phyloP scores from a whole-genome alignment of 2,113 vertebrate genomes.

The Narcine bancroftii region DNA sequence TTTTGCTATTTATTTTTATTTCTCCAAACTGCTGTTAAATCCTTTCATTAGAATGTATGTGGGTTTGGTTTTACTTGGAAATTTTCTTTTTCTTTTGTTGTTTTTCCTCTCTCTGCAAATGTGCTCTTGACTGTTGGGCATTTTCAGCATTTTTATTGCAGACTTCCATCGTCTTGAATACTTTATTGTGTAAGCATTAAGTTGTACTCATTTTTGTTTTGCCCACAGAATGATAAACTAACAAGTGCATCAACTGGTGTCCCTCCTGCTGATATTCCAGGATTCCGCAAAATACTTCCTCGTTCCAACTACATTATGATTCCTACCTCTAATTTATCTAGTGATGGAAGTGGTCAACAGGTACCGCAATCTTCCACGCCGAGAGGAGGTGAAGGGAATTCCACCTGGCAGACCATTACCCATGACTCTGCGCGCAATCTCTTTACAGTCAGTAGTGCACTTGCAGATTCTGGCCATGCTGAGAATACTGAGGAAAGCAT shows the following conservation, averaged over 20 bases:
- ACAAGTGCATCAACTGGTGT: slow-evolving; percentile 51
- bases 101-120: not conserved
- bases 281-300: slow-evolving; percentile 93
- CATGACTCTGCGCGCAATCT: slow-evolving; percentile 53
- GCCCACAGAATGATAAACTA: slow-evolving; percentile 54
- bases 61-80: too few species aligned
- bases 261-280: slow-evolving; percentile 73
- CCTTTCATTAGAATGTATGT: too few species aligned
- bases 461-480: slow-evolving; percentile 48
- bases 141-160: too few species aligned
- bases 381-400: slow-evolving; percentile 48
- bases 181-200: not conserved
- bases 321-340: slow-evolving; percentile 63
- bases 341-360: slow-evolving; percentile 54
- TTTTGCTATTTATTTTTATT: not conserved
- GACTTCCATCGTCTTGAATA: too few species aligned
- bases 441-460: slow-evolving; percentile 41
- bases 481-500: slow-evolving; percentile 65
- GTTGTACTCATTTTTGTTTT: slow-evolving; percentile 31
- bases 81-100: not conserved
- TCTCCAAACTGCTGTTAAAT: not conserved
- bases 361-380: slow-evolving; percentile 59
- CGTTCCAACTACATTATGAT: slow-evolving; percentile 81
- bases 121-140: too few species aligned
- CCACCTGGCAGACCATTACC: slow-evolving; percentile 44